Percentiles rank a stretch among this genome's conserved stretches.
Evolutionary conservation across 2,888 invertebrate species (phyloP).

Genomic region (Buathra laborator): DNA sequence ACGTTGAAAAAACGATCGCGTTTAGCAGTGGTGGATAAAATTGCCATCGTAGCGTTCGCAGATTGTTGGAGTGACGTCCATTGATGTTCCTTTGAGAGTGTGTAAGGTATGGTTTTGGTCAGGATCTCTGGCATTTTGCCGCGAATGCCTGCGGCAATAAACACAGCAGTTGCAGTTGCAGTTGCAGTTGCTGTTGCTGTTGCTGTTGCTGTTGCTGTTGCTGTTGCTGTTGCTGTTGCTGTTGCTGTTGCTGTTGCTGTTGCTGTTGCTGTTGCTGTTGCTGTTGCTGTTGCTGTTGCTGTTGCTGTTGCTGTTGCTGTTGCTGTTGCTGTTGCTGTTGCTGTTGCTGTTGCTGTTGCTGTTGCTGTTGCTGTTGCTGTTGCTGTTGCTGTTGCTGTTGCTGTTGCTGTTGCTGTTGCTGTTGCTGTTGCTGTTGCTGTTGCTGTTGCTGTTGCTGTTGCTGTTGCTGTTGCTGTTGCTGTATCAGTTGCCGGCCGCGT

Average conservation of each 20-base stretch:
- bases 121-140: conserved; percentile 61
- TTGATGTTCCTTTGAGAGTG: conserved; percentile 12
- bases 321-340: conserved; percentile 40
- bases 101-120: conserved; percentile 24
- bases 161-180: conserved; percentile 41
- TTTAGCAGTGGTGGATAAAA: too few species aligned
- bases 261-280: conserved; percentile 35
- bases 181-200: conserved; percentile 39
- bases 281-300: conserved; percentile 35
- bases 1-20: too few species aligned
- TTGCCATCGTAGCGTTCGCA: too few species aligned
- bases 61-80: background rate
- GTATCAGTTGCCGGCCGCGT: background rate
- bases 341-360: conserved; percentile 40
- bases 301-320: conserved; percentile 40
- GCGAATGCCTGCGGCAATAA: conserved; percentile 53
- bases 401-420: conserved; percentile 45
- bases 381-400: conserved; percentile 43
- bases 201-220: conserved; percentile 35
- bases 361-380: conserved; percentile 39
- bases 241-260: conserved; percentile 39
- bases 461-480: conserved; percentile 30
- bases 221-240: conserved; percentile 35
- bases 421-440: conserved; percentile 42
- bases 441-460: conserved; percentile 43